Evolutionary conservation across 2,797 vertebrate genomes (phyloP), one percentile per base, ranked within the genome.

Genomic region (Sebastes oblongus): DNA sequence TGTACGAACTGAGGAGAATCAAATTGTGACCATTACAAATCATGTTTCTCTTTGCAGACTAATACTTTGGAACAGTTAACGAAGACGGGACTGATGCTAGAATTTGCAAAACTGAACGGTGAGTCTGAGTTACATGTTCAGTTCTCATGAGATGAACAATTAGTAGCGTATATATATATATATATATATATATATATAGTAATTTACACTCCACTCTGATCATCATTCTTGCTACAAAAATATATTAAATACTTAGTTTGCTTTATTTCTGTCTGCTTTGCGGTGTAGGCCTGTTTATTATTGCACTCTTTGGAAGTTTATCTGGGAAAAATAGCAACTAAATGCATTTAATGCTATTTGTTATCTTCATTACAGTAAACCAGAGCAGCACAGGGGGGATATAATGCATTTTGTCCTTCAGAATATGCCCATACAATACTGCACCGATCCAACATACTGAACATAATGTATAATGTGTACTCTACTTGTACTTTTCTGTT

Each of bases 101-200:
- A 9, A 2, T 16, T 95, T 62, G 2, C 16, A 3, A 30, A 75
- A 25, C 1, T 96, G 20, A 95, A 96, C 4, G 5, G 96, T 96
- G 77, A 89, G 89, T 83, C 22, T 34, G 7, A 14, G 5, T 50
- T 8, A 20, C 6, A 18, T 56, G 2, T 24, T 11, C 36, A 34
- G 2, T 39, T 74, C 36, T 70, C 36, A 39, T 39, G 36, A 39
- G 36, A 39, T 39, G 36, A 39, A 39, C 36, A 1, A 39, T 39
- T 39, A 39, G 36, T 39, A 39, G 36, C 4, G 12, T 36, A 12
- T 36, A 36, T 36, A 36, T 11, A 1, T 10, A 1, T 34, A 11
- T 25, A 25, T 24, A 24, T 24, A 24, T 24, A 24, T 25, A 25
- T 34, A 11, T 34, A 34, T 36, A 4, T 13, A 39, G 36, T 39